Evolutionary conservation across 2,113 vertebrate genomes (phyloP).

Genomic region (chimpanzee (Pan troglodytes)): NHGRI_mPanTro3-v2.1_pri NC_072411.2:39842501-39843000

Average conservation of each 20-base stretch:
- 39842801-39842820: not conserved
- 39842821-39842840: not conserved
- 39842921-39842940: not conserved
- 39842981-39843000: not conserved
- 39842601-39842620: not conserved
- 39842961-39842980: not conserved
- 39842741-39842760: not conserved
- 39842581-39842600: slow-evolving; percentile 9
- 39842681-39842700: not conserved
- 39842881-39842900: not conserved
- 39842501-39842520: not conserved
- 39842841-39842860: not conserved
- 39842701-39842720: not conserved
- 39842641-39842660: not conserved
- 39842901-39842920: not conserved
- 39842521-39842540: not conserved
- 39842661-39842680: not conserved
- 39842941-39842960: not conserved
- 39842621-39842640: not conserved
- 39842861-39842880: not conserved
- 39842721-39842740: not conserved
- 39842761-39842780: not conserved
- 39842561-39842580: not conserved
- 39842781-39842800: not conserved
- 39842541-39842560: not conserved